Percentiles rank a stretch among this genome's conserved stretches.
Evolutionary conservation across 2,888 invertebrate species (phyloP).

Genomic region (Polia nebulosa): DNA sequence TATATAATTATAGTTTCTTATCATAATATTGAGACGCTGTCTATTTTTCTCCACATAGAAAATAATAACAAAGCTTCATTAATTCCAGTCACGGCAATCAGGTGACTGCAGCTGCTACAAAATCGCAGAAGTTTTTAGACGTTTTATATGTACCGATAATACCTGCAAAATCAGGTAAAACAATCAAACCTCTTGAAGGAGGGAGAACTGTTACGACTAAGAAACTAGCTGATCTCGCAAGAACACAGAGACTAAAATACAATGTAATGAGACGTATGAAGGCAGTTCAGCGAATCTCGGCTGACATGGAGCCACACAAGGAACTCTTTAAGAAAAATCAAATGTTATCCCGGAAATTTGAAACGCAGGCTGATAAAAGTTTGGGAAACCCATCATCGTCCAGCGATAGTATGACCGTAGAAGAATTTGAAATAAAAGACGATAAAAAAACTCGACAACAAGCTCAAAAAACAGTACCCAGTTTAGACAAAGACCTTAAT

Average conservation of each 20-base stretch:
- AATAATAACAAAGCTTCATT: slow-evolving; percentile 7
- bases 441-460: not conserved
- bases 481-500: not conserved
- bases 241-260: not conserved
- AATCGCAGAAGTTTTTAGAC: not conserved
- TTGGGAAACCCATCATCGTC: not conserved
- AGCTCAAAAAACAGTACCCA: not conserved
- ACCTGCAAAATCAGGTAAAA: slow-evolving; percentile 3
- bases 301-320: not conserved
- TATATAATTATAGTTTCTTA: too few species aligned
- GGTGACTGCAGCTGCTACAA: not conserved
- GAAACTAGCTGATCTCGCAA: not conserved
- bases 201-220: not conserved
- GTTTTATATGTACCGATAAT: not conserved
- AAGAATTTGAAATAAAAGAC: not conserved
- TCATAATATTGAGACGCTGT: too few species aligned
- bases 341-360: not conserved
- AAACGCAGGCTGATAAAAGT: not conserved
- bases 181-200: not conserved
- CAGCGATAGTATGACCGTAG: not conserved
- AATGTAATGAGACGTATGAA: not conserved
- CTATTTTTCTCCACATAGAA: too few species aligned
- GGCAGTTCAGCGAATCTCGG: not conserved
- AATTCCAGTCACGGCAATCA: slow-evolving; percentile 17
- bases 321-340: not conserved